Conservation (phyloP, 2,888 invertebrate genomes). For the Priocnemis perturbator region DNA sequence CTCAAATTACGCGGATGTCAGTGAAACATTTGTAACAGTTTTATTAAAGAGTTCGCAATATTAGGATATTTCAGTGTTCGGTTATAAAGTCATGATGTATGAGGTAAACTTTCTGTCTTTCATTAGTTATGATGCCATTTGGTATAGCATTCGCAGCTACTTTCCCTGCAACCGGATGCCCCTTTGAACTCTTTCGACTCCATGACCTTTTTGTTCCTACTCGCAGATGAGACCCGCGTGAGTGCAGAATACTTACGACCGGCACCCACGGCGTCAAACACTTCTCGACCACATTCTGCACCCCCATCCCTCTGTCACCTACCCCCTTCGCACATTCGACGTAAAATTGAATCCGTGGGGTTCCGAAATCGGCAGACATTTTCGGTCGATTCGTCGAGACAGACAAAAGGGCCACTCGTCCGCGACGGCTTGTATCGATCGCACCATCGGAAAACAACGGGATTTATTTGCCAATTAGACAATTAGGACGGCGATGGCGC, state of each 20-base stretch:
- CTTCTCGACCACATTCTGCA: not conserved
- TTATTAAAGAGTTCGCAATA: too few species aligned
- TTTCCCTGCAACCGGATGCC: not conserved
- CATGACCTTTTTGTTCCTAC: not conserved
- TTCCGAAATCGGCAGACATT: not conserved
- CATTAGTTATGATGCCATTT: too few species aligned
- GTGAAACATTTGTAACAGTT: too few species aligned
- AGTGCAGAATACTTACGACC: conserved; percentile 7
- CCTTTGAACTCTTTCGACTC: conserved; percentile 1
- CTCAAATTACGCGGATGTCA: too few species aligned
- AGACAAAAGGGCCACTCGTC: conserved; percentile 23
- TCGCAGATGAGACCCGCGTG: not conserved
- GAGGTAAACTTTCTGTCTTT: too few species aligned
- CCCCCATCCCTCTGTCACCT: conserved; percentile 3
- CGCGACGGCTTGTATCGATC: conserved; percentile 47
- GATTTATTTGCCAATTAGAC: conserved; percentile 73
- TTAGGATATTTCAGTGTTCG: too few species aligned
- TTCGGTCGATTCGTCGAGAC: not conserved
- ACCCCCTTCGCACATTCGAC: conserved; percentile 19
- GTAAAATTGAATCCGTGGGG: too few species aligned
- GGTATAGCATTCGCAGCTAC: too few species aligned
- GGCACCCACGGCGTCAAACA: conserved; percentile 46
- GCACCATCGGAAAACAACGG: conserved; percentile 64
- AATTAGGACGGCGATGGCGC: conserved; percentile 60
- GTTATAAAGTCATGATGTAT: too few species aligned